Evolutionary conservation across 2,888 invertebrate genomes (phyloP).

Genomic region (Melieria crassipennis): DNA sequence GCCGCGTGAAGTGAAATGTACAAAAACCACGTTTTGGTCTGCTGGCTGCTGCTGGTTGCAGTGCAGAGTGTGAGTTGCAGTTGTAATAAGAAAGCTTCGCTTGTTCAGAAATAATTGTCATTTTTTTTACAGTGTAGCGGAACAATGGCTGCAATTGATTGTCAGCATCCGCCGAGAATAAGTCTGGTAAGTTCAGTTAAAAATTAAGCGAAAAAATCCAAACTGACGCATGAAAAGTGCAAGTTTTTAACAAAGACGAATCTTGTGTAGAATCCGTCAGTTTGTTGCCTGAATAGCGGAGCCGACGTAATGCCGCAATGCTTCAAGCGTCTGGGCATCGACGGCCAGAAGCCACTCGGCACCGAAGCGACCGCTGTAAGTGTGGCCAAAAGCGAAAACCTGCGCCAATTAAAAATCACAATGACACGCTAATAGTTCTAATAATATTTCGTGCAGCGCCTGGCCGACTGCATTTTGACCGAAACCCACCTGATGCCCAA

Average conservation of each 20-base stretch:
- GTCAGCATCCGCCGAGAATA: constrained; percentile 58
- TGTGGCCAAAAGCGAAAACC: not conserved
- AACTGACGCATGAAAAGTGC: not conserved
- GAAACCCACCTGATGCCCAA: constrained; percentile 53
- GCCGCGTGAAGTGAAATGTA: constrained; percentile 24
- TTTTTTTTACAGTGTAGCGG: constrained; percentile 22
- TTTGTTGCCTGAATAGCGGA: constrained; percentile 60
- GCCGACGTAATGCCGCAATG: constrained; percentile 57
- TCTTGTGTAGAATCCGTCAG: constrained; percentile 54
- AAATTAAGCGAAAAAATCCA: constrained; percentile 17
- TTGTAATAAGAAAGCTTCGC: no score
- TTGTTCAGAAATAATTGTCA: constrained; percentile 2
- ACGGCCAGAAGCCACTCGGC: constrained; percentile 46
- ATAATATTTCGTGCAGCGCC: constrained; percentile 48
- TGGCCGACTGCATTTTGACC: constrained; percentile 61
- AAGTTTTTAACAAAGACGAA: not conserved
- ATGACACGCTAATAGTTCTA: not conserved
- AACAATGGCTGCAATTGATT: constrained; percentile 51
- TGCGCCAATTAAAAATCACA: no score
- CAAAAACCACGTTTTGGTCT: constrained; percentile 16
- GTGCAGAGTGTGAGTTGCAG: not conserved
- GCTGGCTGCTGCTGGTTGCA: not conserved
- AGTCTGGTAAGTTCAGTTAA: constrained; percentile 52
- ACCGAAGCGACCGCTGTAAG: constrained; percentile 56
- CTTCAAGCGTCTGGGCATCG: constrained; percentile 52